Percentiles rank a stretch among this genome's conserved stretches.
phyloP scores from a whole-genome alignment of 2,888 invertebrate species.

The Pristionchus exspectatus region DNA sequence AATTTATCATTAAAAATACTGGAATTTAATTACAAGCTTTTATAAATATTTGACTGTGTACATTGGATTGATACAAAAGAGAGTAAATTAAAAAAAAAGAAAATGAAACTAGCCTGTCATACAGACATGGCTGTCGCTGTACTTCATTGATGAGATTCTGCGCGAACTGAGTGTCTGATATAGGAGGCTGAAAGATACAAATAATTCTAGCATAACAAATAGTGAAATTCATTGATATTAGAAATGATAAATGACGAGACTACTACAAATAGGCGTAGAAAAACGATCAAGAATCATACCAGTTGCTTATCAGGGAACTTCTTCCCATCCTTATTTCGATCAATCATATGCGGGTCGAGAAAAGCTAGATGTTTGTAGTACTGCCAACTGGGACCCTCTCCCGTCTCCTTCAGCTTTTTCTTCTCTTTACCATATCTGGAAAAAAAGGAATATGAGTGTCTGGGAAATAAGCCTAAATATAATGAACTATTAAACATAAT shows the following conservation, averaged over 20 bases:
- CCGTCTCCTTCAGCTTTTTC: slow-evolving; percentile 69
- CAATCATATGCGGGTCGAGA: slow-evolving; percentile 76
- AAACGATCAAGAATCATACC: background rate
- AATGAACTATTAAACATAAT: background rate
- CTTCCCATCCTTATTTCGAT: slow-evolving; percentile 58
- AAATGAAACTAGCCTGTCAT: slow-evolving; percentile 59
- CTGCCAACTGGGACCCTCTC: slow-evolving; percentile 72
- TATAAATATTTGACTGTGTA: too few relatives aligned
- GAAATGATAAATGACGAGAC: background rate
- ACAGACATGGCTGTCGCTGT: slow-evolving; percentile 67
- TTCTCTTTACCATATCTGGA: slow-evolving; percentile 74
- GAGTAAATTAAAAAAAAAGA: background rate
- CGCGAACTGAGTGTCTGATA: slow-evolving; percentile 69
- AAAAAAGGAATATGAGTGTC: slow-evolving; percentile 24
- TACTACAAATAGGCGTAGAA: background rate
- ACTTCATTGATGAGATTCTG: slow-evolving; percentile 65
- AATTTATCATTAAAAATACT: too few relatives aligned
- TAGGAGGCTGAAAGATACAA: slow-evolving; percentile 57
- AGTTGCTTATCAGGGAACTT: slow-evolving; percentile 15
- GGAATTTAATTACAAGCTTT: too few relatives aligned
- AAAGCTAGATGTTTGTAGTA: slow-evolving; percentile 74
- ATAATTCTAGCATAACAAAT: background rate
- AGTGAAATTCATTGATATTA: background rate
- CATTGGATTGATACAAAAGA: too few relatives aligned
- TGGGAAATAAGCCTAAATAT: too few relatives aligned